phyloP scores from a whole-genome alignment of 1,140 invertebrate genomes.

The Lordiphosa stackelbergi region DNA sequence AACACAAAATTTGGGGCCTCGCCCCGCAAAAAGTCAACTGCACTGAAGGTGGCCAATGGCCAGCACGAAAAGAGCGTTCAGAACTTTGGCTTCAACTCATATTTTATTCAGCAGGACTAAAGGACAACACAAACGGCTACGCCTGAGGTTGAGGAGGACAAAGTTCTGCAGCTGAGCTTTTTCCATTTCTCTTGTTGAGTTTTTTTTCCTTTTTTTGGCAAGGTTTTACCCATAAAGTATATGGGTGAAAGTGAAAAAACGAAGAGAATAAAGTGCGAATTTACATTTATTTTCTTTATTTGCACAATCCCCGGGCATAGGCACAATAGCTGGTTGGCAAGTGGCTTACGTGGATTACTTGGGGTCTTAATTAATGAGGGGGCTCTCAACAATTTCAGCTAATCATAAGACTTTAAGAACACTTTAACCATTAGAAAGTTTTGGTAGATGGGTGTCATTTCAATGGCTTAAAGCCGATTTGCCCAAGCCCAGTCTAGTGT shows the following conservation, averaged over 20 bases:
- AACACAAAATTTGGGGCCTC: slow-evolving; percentile 32
- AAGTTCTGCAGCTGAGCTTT: slow-evolving; percentile 49
- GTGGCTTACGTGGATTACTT: slow-evolving; percentile 31
- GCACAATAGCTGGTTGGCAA: slow-evolving; percentile 13
- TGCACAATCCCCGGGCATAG: slow-evolving; percentile 28
- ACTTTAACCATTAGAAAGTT: slow-evolving; percentile 5
- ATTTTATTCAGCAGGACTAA: slow-evolving; percentile 45
- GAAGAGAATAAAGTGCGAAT: slow-evolving; percentile 49
- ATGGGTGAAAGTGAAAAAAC: slow-evolving; percentile 41
- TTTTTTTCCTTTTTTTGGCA: slow-evolving; percentile 7
- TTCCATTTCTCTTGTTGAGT: slow-evolving; percentile 35
- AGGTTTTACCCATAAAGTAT: slow-evolving; percentile 12
- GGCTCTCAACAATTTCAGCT: slow-evolving; percentile 13
- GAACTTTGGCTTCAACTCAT: slow-evolving; percentile 43
- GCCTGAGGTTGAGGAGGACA: slow-evolving; percentile 17
- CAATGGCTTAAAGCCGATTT: not conserved
- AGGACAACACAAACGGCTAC: slow-evolving; percentile 35
- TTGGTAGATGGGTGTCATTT: not conserved
- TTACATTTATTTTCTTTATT: slow-evolving; percentile 32
- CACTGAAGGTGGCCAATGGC: slow-evolving; percentile 10
- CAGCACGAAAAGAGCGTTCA: slow-evolving; percentile 43
- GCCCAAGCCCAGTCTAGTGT: no score
- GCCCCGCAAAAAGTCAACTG: slow-evolving; percentile 12
- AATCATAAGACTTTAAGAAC: slow-evolving; percentile 24
- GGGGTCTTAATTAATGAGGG: slow-evolving; percentile 12